Evolutionary conservation across 2,888 invertebrate genomes (phyloP).

Genomic region (Lathronympha strigana): DNA sequence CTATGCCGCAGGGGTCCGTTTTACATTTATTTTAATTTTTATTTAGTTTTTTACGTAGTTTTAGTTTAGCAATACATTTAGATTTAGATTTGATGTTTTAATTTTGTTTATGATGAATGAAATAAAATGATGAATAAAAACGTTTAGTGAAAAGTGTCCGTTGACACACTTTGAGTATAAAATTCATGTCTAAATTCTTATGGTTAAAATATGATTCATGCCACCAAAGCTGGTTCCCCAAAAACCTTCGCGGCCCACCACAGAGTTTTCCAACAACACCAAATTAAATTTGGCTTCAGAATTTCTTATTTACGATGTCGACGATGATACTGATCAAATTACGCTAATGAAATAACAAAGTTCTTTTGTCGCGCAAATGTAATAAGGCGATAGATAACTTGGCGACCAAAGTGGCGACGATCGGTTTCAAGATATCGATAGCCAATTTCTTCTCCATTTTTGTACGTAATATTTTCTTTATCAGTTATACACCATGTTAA

Average conservation of each 20-base stretch:
- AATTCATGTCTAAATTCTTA: no score
- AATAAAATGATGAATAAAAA: no score
- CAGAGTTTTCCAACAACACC: conserved; percentile 4
- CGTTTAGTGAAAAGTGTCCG: no score
- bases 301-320: conserved; percentile 7
- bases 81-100: no score
- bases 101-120: no score
- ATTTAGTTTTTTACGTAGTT: no score
- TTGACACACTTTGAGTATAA: no score
- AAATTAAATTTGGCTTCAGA: conserved; percentile 16
- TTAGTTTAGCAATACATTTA: no score
- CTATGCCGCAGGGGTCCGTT: no score
- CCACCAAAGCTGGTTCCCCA: not conserved
- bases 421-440: conserved; percentile 1
- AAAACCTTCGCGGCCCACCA: not conserved
- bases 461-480: not conserved
- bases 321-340: conserved; percentile 18
- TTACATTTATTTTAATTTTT: no score
- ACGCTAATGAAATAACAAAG: conserved; percentile 20
- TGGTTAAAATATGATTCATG: not conserved
- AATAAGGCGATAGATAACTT: conserved; percentile 9
- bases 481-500: no score
- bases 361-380: conserved; percentile 10
- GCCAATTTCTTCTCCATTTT: not conserved
- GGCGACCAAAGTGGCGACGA: not conserved